These are phyloP conservation scores for Dinothrombium tinctorium DNA, from an alignment of 1,140 invertebrate genomes.

Conservation along the genomic window DNA sequence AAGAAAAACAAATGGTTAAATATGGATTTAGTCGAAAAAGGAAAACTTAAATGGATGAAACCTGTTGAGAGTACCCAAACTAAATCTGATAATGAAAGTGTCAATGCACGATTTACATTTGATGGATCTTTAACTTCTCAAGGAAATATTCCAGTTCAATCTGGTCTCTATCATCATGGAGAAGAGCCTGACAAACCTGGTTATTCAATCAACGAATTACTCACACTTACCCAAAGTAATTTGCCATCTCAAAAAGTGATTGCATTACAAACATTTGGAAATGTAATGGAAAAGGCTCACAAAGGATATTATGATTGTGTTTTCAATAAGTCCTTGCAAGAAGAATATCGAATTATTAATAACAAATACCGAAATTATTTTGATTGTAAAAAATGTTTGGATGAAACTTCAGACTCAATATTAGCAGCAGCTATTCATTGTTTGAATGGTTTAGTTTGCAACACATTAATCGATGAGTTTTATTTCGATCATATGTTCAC, in stretches of 20 bases:
- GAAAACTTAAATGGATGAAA: conserved; percentile 14
- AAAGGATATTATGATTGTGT: conserved; percentile 7
- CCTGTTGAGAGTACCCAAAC: neutral
- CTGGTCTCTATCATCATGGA: conserved; percentile 14
- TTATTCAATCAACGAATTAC: conserved; percentile 13
- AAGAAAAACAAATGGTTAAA: conserved; percentile 9
- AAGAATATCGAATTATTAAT: conserved; percentile 5
- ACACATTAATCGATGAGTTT: conserved; percentile 11
- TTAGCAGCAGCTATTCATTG: conserved; percentile 6
- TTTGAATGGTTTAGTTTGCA: conserved; percentile 11
- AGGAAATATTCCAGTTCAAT: conserved; percentile 8
- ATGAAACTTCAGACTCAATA: conserved; percentile 7
- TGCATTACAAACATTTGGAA: conserved; percentile 11
- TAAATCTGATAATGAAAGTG: neutral
- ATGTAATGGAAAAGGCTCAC: conserved; percentile 8
- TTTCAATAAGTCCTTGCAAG: conserved; percentile 5
- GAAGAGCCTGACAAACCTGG: conserved; percentile 12
- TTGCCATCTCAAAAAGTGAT: conserved; percentile 11
- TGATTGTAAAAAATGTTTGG: too few relatives aligned
- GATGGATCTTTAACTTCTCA: conserved; percentile 6
- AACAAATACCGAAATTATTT: too few relatives aligned
- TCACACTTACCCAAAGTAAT: conserved; percentile 10
- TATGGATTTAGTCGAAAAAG: conserved; percentile 12
- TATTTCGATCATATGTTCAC: too few relatives aligned
- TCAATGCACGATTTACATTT: conserved; percentile 14